Evolutionary conservation across 2,113 vertebrate genomes (phyloP).

Genomic region (human): GRCh38 chr6:105919501-105920000

Average conservation of each 20-base stretch:
- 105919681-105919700: background rate
- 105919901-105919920: background rate
- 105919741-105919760: background rate
- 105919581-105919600: background rate
- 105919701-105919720: background rate
- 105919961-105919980: slow-evolving; percentile 11
- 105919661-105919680: background rate
- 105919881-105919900: background rate
- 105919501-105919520: too few relatives aligned
- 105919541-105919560: too few relatives aligned
- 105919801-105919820: background rate
- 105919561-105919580: background rate
- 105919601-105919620: background rate
- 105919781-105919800: background rate
- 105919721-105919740: background rate
- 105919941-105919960: background rate
- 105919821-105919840: background rate
- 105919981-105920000: slow-evolving; percentile 22
- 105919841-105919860: background rate
- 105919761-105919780: background rate
- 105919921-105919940: background rate
- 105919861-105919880: background rate
- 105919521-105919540: too few relatives aligned
- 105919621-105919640: background rate
- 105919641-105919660: background rate